Evolutionary conservation across 2,888 invertebrate species (phyloP).

Genomic region (Nysson spinosus): DNA sequence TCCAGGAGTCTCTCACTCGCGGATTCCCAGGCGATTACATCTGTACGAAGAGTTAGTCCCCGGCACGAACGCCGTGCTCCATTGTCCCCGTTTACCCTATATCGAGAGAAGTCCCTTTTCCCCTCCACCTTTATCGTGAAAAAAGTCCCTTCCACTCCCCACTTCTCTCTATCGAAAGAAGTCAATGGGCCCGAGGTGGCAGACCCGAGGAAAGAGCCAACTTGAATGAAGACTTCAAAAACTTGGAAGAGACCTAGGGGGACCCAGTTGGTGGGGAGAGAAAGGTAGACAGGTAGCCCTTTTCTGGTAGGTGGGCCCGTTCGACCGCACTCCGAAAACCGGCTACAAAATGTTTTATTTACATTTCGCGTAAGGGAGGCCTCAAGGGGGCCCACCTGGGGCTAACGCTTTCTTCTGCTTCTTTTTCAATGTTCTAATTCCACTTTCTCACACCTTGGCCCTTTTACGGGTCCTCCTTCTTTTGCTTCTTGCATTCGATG

Average conservation of each 20-base stretch:
- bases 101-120: constrained; percentile 29
- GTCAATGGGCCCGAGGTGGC: constrained; percentile 50
- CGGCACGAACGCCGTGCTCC: constrained; percentile 24
- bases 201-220: constrained; percentile 18
- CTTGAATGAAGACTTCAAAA: constrained; percentile 68
- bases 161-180: constrained; percentile 27
- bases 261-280: constrained; percentile 6
- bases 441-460: constrained; percentile 35
- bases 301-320: constrained; percentile 63
- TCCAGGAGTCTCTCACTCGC: constrained; percentile 55
- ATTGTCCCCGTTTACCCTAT: constrained; percentile 45
- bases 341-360: constrained; percentile 70
- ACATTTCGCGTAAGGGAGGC: no score
- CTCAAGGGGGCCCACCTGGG: constrained; percentile 21
- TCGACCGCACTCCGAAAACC: constrained; percentile 68
- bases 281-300: constrained; percentile 62
- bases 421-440: constrained; percentile 29
- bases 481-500: not conserved
- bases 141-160: constrained; percentile 6
- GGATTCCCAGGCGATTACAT: constrained; percentile 76
- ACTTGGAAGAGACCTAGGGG: not conserved
- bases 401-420: constrained; percentile 9
- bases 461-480: constrained; percentile 7
- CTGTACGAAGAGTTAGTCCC: constrained; percentile 62
- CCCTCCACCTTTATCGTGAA: constrained; percentile 18